A percentile compares a stretch with the other conserved stretches of the same genome.
Evolutionary conservation across 92 coral and sea anemone genomes (phyloP).

Genomic region (Ricordea florida): DNA sequence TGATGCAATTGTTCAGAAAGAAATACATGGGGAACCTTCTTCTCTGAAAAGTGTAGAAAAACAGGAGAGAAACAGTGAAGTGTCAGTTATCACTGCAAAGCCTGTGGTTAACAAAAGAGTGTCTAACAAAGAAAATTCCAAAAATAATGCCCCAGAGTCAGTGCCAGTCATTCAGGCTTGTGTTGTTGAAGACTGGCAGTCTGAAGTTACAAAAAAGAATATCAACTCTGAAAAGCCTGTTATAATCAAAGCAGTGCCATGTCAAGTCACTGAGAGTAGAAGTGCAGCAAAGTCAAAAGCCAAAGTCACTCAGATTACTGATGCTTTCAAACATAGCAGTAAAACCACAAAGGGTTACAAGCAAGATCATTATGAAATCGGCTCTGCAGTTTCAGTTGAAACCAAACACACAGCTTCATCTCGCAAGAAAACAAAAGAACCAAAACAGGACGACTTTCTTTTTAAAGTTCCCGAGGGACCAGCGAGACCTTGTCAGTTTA

Average conservation of each 20-base stretch:
- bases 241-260: constrained; percentile 50
- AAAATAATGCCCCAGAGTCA: background rate
- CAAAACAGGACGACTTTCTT: constrained; percentile 17
- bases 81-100: constrained; percentile 21
- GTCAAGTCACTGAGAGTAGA: background rate
- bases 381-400: constrained; percentile 7
- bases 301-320: background rate
- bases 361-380: constrained; percentile 10
- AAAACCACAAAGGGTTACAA: background rate
- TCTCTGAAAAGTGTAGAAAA: constrained; percentile 17
- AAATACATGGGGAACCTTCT: constrained; percentile 4
- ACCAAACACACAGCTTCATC: constrained; percentile 4
- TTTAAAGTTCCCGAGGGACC: constrained; percentile 34
- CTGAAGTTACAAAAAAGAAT: background rate
- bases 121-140: background rate
- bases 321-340: background rate
- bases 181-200: constrained; percentile 11
- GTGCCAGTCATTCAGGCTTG: constrained; percentile 53
- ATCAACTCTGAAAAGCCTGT: constrained; percentile 19
- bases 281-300: background rate
- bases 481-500: constrained; percentile 47
- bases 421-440: constrained; percentile 11
- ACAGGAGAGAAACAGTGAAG: background rate
- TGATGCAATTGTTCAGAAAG: background rate
- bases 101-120: background rate